These are phyloP conservation scores for Danionella cerebrum DNA, from an alignment of 2,113 vertebrate species.

Conservation along the genomic window DNA sequence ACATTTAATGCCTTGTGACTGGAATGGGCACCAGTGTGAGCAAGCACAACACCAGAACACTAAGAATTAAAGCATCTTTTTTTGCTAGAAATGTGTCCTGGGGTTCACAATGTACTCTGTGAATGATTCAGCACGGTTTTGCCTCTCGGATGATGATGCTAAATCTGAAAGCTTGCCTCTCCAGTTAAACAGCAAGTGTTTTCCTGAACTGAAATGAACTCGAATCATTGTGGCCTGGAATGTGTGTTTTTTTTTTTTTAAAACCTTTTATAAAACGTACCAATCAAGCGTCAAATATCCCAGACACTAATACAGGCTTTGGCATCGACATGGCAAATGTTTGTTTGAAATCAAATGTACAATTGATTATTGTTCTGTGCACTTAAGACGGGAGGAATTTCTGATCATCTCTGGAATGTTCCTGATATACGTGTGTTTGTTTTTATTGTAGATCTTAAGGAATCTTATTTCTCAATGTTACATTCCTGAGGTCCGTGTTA, in stretches of 20 bases:
- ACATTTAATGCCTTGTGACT: too few relatives aligned
- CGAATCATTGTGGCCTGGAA: too few relatives aligned
- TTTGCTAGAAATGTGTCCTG: not conserved
- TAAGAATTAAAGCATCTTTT: too few relatives aligned
- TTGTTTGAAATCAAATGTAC: not conserved
- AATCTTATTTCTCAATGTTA: not conserved
- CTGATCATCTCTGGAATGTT: not conserved
- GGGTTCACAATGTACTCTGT: not conserved
- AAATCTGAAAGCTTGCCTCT: not conserved
- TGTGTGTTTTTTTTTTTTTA: too few relatives aligned
- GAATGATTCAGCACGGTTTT: not conserved
- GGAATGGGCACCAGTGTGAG: too few relatives aligned
- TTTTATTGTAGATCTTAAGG: not conserved
- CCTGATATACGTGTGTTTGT: not conserved
- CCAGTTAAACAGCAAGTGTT: not conserved
- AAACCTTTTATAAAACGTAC: not conserved
- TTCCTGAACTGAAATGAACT: not conserved
- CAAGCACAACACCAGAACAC: too few relatives aligned
- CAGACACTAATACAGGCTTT: too few relatives aligned
- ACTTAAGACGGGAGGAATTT: not conserved
- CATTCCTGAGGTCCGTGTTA: not conserved
- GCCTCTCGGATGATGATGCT: not conserved
- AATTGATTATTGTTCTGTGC: too few relatives aligned
- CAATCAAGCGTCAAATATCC: not conserved
- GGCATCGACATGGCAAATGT: too few relatives aligned